Evolutionary conservation across 1,140 invertebrate genomes (phyloP).

Genomic region (Heliconius hewitsoni): DNA sequence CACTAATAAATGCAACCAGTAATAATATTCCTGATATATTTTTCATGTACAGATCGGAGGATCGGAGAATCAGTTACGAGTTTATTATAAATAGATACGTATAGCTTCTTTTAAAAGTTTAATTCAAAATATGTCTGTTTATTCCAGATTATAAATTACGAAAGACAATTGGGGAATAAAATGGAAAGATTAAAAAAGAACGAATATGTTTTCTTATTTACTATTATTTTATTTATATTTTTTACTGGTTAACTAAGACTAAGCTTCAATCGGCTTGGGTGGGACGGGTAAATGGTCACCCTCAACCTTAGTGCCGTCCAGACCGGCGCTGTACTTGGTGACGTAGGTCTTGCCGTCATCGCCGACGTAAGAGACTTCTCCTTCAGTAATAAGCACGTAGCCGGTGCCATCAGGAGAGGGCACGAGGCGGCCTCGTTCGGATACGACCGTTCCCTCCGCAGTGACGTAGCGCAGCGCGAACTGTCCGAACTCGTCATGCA

Average conservation of each 20-base stretch:
- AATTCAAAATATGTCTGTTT: too few species aligned
- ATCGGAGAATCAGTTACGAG: too few species aligned
- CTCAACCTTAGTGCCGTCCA: not conserved
- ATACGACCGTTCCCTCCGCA: slow-evolving; percentile 58
- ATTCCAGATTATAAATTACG: too few species aligned
- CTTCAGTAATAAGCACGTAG: not conserved
- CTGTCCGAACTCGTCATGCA: not conserved
- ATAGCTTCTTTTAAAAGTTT: too few species aligned
- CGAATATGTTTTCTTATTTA: not conserved
- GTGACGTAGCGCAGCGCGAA: slow-evolving; percentile 69
- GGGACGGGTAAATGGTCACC: not conserved
- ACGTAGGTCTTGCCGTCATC: slow-evolving; percentile 4
- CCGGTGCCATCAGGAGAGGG: slow-evolving; percentile 48
- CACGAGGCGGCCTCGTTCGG: slow-evolving; percentile 54
- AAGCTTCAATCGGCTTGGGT: not conserved
- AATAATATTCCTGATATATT: too few species aligned
- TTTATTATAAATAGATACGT: too few species aligned
- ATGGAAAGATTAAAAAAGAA: not conserved
- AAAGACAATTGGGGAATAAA: not conserved
- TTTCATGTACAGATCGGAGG: too few species aligned
- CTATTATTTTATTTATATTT: not conserved
- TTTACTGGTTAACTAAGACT: not conserved
- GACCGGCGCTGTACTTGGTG: not conserved
- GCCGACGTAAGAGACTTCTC: not conserved
- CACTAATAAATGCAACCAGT: too few species aligned